A percentile compares a stretch with the other conserved stretches of the same genome.
These are phyloP conservation scores for Apamea anceps DNA, from an alignment of 2,888 invertebrate species.

Conservation along the genomic window DNA sequence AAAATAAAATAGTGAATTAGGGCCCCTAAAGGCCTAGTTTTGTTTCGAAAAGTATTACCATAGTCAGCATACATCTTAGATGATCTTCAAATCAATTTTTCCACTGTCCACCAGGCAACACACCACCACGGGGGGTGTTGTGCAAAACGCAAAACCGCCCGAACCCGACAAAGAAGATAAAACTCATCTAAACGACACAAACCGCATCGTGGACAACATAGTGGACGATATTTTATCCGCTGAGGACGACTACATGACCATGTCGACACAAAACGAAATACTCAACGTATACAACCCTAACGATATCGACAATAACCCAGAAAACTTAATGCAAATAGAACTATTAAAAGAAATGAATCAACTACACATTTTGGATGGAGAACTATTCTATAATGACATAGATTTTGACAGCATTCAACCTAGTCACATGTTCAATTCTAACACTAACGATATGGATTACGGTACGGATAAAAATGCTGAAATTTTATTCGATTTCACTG, in stretches of 20 bases:
- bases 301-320: slow-evolving; percentile 72
- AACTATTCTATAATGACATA: slow-evolving; percentile 84
- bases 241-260: slow-evolving; percentile 85
- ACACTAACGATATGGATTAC: slow-evolving; percentile 79
- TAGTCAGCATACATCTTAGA: neutral
- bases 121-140: slow-evolving; percentile 61
- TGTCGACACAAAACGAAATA: slow-evolving; percentile 79
- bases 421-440: slow-evolving; percentile 81
- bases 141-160: slow-evolving; percentile 39
- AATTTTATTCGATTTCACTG: slow-evolving; percentile 81
- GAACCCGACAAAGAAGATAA: slow-evolving; percentile 72
- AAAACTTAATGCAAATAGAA: slow-evolving; percentile 85
- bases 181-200: slow-evolving; percentile 65
- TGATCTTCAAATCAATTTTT: neutral
- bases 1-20: no score
- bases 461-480: slow-evolving; percentile 76
- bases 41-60: neutral
- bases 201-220: slow-evolving; percentile 83
- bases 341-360: slow-evolving; percentile 86
- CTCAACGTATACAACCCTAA: slow-evolving; percentile 74
- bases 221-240: slow-evolving; percentile 87
- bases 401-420: slow-evolving; percentile 86
- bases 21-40: no score
- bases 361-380: slow-evolving; percentile 85
- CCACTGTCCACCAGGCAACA: slow-evolving; percentile 71